Base-by-base conservation (phyloP, 2,797 vertebrate genomes). In the Aplochiton taeniatus region DNA sequence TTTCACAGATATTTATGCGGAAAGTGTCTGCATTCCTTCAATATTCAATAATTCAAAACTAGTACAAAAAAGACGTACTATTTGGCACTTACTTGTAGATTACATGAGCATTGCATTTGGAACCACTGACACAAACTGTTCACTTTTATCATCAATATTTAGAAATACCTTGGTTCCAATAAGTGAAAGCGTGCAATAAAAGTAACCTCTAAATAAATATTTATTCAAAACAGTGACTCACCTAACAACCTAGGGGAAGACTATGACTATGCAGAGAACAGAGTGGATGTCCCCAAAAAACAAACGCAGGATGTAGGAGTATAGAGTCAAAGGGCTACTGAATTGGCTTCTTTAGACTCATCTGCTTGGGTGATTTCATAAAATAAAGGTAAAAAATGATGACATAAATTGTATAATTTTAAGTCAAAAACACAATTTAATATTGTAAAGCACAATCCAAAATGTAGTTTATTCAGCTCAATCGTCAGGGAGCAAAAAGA, bases 191-290 rank as follows among this genome's bases (percentile, higher is more conserved):
- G 51, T 68, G 58, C 44, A 68, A 52, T 49, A 52, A 63, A 74
- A 66, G 63, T 55, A 31, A 69, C 58, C 62, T 73, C 52, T 8
- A 74, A 70, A 72, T 76, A 74, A 81, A 83, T 78, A 70, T 83
- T 80, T 83, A 80, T 31, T 18, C 31, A 50, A 55, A 45, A 9
- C 45, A 4, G 53, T 75, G 76, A 74, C 42, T 74, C 73, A 73
- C 31, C 57, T 49, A 62, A 51, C 8, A 52, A 51, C 43, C 31
- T 43, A 41, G 14, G 16, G 42, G 62, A 6, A 45, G 50, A 58
- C 58, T 47, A 13, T 43, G 11, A 16, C 54, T 4, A 46, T 55
- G 19, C 54, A 13, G 19, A 64, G 20, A 4, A 64, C 61, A 63
- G 31, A 52, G 47, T 47, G 58, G 54, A 56, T 50, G 58, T 69